phyloP scores from a whole-genome alignment of 2,888 invertebrate species.

The Xanthostigma xanthostigma region DNA sequence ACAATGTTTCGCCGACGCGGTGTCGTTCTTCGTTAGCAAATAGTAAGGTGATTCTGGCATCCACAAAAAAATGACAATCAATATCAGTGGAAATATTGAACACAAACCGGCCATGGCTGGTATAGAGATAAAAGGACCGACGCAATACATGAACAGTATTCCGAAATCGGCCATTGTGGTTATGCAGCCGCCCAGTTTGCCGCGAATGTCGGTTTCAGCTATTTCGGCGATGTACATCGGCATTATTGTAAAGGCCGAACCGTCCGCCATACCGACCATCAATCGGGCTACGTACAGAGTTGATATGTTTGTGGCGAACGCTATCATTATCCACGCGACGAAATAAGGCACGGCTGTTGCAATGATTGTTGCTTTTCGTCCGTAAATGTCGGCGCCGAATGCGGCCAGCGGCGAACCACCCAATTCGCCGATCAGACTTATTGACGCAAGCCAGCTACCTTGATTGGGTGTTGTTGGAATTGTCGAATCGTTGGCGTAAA shows the following conservation, averaged over 20 bases:
- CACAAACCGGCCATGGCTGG: slow-evolving; percentile 38
- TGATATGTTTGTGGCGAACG: background rate
- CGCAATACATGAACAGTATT: slow-evolving; percentile 43
- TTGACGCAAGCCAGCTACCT: slow-evolving; percentile 5
- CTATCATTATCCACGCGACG: slow-evolving; percentile 2
- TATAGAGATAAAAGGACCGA: slow-evolving; percentile 42
- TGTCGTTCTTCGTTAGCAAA: slow-evolving; percentile 27
- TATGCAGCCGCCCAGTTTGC: slow-evolving; percentile 43
- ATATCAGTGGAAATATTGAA: slow-evolving; percentile 38
- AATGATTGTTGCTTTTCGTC: slow-evolving; percentile 1
- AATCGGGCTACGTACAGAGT: slow-evolving; percentile 14
- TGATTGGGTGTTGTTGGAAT: slow-evolving; percentile 2
- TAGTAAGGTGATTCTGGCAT: slow-evolving; percentile 52
- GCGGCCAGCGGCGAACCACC: slow-evolving; percentile 3
- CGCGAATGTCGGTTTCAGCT: slow-evolving; percentile 37
- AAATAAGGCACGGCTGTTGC: slow-evolving; percentile 2
- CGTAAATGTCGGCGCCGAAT: slow-evolving; percentile 2
- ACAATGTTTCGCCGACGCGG: slow-evolving; percentile 32
- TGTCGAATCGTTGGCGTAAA: slow-evolving; percentile 1
- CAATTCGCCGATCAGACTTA: slow-evolving; percentile 3
- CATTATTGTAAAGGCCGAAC: slow-evolving; percentile 25
- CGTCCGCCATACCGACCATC: slow-evolving; percentile 42
- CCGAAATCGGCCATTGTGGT: slow-evolving; percentile 39
- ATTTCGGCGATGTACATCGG: slow-evolving; percentile 46
- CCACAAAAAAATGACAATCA: slow-evolving; percentile 39